Conservation (phyloP, 2,113 vertebrate genomes). For the Heterotilapia buettikoferi region DNA sequence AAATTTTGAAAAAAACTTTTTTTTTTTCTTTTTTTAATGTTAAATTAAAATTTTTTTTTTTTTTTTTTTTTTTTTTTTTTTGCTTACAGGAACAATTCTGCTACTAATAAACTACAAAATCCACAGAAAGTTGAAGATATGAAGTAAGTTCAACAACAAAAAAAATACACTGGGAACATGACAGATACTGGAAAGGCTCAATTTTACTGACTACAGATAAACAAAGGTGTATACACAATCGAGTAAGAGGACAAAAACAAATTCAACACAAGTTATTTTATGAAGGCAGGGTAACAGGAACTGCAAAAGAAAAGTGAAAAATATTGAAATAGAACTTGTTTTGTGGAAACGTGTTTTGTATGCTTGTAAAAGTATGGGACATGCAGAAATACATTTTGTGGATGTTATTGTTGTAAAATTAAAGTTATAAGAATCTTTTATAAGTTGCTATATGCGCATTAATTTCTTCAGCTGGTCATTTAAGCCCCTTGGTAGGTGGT, state of each 20-base stretch:
- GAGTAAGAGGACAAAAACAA: background rate
- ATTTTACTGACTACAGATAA: background rate
- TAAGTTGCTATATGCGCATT: accelerated
- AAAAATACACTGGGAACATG: background rate
- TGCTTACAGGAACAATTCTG: background rate
- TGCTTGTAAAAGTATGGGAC: background rate
- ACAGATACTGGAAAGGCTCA: background rate
- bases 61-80: background rate
- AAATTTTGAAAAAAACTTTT: no score
- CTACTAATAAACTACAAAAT: background rate
- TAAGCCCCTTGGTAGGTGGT: background rate
- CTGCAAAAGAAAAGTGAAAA: accelerated
- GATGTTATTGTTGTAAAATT: background rate
- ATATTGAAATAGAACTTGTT: accelerated
- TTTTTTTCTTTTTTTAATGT: no score
- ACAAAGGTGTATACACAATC: accelerated
- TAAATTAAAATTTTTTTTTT: no score
- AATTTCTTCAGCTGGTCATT: background rate
- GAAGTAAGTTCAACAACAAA: background rate
- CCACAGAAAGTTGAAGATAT: background rate
- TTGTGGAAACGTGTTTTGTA: background rate
- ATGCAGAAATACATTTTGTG: accelerated
- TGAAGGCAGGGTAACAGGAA: background rate
- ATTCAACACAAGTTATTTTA: background rate
- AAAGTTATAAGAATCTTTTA: background rate